These are phyloP conservation scores for Otolemur crassicaudatus DNA, from an alignment of 2,797 vertebrate species.

Conservation along the genomic window DNA sequence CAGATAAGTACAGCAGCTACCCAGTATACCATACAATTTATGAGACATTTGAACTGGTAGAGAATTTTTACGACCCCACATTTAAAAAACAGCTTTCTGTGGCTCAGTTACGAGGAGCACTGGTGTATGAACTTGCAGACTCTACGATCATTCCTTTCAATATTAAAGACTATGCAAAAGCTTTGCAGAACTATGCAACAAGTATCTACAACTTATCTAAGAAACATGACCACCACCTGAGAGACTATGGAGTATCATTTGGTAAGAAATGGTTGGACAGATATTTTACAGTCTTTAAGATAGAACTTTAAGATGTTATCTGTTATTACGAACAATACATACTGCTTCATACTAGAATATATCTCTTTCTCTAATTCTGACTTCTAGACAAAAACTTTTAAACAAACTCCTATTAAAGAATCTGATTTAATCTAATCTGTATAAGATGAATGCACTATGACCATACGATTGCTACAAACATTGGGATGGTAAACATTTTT, in stretches of 20 bases:
- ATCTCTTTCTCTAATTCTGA: neutral
- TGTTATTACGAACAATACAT: neutral
- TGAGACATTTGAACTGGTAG: slow-evolving; percentile 96
- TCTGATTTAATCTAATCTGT: slow-evolving; percentile 25
- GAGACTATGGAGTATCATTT: slow-evolving; percentile 91
- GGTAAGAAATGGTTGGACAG: slow-evolving; percentile 88
- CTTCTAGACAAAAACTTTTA: neutral
- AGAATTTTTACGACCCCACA: slow-evolving; percentile 94
- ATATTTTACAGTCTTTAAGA: slow-evolving; percentile 10
- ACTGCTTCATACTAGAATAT: neutral
- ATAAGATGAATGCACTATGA: slow-evolving; percentile 10
- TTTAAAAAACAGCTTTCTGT: slow-evolving; percentile 93
- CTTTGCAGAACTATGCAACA: slow-evolving; percentile 90
- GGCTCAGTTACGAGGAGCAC: slow-evolving; percentile 92
- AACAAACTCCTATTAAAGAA: slow-evolving; percentile 1
- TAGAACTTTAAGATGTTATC: neutral
- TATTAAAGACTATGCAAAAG: slow-evolving; percentile 91
- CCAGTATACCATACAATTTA: slow-evolving; percentile 97
- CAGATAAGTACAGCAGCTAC: slow-evolving; percentile 95
- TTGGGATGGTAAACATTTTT: neutral
- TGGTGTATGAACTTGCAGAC: slow-evolving; percentile 93
- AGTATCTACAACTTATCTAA: slow-evolving; percentile 90
- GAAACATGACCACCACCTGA: slow-evolving; percentile 87
- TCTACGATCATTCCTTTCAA: slow-evolving; percentile 93
- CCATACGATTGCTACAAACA: neutral